Base-by-base conservation (phyloP, 2,888 invertebrate genomes). In the Spodoptera exigua region DNA sequence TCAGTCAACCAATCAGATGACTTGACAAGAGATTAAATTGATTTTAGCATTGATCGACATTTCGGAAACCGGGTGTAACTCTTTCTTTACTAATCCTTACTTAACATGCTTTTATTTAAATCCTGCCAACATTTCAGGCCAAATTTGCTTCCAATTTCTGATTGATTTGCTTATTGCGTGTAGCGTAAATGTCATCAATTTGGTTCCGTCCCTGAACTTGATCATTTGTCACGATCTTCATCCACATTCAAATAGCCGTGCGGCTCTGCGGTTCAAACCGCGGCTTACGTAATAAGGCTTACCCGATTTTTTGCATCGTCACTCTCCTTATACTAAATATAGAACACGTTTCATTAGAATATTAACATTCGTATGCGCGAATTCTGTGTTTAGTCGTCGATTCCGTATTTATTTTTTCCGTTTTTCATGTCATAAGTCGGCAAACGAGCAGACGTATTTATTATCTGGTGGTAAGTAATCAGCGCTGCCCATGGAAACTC, bases 201-300 rank as follows among this genome's bases (percentile, higher is more conserved):
- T 61, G 37, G 48, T 34, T 18, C 9, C 51, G 71, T 53, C 77
- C 75, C 61, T 79, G 80, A 79, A 73, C 77, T 72, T 76, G 55
- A 40, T 75, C 69, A 71, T 76, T 77, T 65, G 67, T 79, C 68
- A 75, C 54, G 55, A 51, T 64, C 60, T 58, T 71, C 71, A 61
- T 53, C 59, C 56, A 56, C 18, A 66, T 64, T 61, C 48, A 71
- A 62, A 64, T 49, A 66, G 18, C 61, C 66, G 39, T 74, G 69
- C 55, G 57, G 32, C 58, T 54, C 14, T 74, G 67, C 53, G 54
- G 36, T 56, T 54, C 14, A 27, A 51, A 39, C 63, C 54, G 45
- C 35, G 53, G 27, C 9, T 64, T 65, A 68, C 34, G 45, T 60
- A 69, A 27, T 5, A 27, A 71, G 34, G 44, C 47, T 45, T 47